phyloP scores from a whole-genome alignment of 1,140 invertebrate species.

The Meloidogyne exigua region DNA sequence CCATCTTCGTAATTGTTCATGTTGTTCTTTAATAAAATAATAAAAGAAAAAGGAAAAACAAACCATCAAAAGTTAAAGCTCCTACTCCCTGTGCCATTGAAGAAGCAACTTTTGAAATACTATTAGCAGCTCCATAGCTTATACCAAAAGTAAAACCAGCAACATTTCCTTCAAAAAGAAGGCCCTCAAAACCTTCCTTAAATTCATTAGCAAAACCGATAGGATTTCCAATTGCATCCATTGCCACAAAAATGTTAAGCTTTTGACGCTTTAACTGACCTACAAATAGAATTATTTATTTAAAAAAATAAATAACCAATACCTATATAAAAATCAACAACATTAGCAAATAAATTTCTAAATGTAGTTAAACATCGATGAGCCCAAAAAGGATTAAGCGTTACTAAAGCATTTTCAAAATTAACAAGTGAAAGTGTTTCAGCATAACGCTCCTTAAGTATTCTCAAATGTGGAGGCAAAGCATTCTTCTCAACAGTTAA shows the following conservation, averaged over 20 bases:
- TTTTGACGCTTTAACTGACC: conserved; percentile 91
- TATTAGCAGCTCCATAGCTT: conserved; percentile 92
- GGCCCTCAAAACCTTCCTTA: conserved; percentile 85
- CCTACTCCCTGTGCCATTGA: conserved; percentile 74
- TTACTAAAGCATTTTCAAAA: conserved; percentile 92
- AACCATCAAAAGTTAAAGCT: neutral
- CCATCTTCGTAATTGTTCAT: conserved; percentile 80
- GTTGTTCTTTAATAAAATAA: conserved; percentile 64
- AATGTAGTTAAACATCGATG: conserved; percentile 64
- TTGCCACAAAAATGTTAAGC: conserved; percentile 86
- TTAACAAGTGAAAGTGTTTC: conserved; percentile 77
- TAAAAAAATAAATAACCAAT: neutral
- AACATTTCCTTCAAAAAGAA: conserved; percentile 84
- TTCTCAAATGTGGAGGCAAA: conserved; percentile 74
- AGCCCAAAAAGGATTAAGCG: conserved; percentile 69
- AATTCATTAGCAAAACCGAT: conserved; percentile 91
- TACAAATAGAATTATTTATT: conserved; percentile 32
- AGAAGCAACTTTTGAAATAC: conserved; percentile 83
- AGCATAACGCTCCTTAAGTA: conserved; percentile 80
- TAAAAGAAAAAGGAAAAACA: conserved; percentile 80
- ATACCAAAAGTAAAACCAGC: conserved; percentile 88
- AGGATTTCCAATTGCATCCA: conserved; percentile 95
- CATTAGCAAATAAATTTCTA: conserved; percentile 52
- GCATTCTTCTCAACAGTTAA: conserved; percentile 71
- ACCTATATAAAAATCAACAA: conserved; percentile 61